Conservation (phyloP, 2,113 vertebrate genomes). For the Cyprinus carpio region DNA sequence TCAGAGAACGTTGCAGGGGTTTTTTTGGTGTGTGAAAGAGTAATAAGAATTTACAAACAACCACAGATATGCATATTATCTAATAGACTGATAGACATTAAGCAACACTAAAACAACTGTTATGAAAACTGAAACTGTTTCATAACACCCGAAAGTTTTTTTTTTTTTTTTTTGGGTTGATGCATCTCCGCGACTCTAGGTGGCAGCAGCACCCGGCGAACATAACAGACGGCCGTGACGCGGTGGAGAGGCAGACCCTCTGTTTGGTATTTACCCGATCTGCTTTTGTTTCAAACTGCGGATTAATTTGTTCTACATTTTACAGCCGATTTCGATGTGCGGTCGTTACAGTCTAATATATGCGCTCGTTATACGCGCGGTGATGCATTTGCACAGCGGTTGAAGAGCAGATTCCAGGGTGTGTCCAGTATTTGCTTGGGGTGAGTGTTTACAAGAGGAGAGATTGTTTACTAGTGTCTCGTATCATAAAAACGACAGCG, state of each 20-base stretch:
- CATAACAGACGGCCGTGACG: not conserved
- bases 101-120: too few species aligned
- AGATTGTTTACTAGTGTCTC: not conserved
- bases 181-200: not conserved
- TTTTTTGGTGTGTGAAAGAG: too few species aligned
- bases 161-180: too few species aligned
- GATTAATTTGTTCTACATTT: not conserved
- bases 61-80: too few species aligned
- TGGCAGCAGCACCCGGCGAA: not conserved
- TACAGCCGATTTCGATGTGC: not conserved
- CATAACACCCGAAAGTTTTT: too few species aligned
- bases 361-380: not conserved
- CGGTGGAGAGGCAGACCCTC: not conserved
- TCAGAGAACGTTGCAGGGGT: too few species aligned
- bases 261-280: slow-evolving; percentile 1
- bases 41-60: too few species aligned
- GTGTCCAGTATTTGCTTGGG: not conserved
- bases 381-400: not conserved
- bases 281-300: not conserved
- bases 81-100: too few species aligned
- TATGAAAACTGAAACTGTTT: too few species aligned
- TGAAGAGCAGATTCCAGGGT: not conserved
- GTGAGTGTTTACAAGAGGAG: slow-evolving; percentile 13
- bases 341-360: not conserved
- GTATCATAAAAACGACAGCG: not conserved